These are phyloP conservation scores for Hippocampus comes DNA, from an alignment of 2,113 vertebrate species.

Conservation along the genomic window DNA sequence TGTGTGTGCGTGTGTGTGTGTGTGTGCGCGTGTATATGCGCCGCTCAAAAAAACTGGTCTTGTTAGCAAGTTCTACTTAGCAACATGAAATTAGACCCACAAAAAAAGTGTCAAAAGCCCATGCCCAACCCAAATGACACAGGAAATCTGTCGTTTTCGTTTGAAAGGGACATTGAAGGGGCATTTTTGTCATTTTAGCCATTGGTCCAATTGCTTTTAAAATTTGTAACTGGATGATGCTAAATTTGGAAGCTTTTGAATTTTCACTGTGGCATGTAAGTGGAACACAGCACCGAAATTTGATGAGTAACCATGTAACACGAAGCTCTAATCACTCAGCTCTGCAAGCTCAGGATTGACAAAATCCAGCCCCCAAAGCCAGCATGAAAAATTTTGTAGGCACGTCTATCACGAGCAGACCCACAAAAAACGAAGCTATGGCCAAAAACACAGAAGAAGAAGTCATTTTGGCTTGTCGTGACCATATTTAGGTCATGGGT, in stretches of 20 bases:
- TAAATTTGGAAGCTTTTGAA: background rate
- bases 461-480: no score
- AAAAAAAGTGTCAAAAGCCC: background rate
- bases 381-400: background rate
- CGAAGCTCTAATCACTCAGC: background rate
- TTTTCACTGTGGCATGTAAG: background rate
- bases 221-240: background rate
- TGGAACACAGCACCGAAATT: background rate
- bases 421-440: no score
- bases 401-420: background rate
- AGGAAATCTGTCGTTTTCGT: background rate
- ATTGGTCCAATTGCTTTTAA: background rate
- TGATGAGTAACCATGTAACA: background rate
- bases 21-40: no score
- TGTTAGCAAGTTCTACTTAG: background rate
- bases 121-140: background rate
- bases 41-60: no score
- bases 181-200: background rate
- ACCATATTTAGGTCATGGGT: no score
- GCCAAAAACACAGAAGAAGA: no score
- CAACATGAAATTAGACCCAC: background rate
- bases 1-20: no score
- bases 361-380: background rate
- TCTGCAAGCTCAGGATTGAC: background rate
- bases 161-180: background rate